Conservation (phyloP, 2,113 vertebrate species). For the Ceyx cyanopectus region DNA sequence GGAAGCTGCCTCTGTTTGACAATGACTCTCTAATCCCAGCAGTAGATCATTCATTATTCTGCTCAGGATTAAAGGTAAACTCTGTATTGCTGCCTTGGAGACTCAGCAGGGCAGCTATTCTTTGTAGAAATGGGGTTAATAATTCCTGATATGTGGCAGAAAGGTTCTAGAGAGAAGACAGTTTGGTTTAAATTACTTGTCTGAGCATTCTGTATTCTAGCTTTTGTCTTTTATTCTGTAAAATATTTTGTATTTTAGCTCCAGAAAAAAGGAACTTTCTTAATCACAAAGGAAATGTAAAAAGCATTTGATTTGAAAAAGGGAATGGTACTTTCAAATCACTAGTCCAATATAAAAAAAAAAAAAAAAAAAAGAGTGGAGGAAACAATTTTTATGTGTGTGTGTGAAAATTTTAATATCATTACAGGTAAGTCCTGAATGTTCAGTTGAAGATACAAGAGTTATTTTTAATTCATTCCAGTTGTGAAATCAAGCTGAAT, state of each 20-base stretch:
- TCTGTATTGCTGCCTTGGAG: neutral
- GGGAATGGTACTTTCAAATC: neutral
- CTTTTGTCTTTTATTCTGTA: neutral
- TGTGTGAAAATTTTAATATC: neutral
- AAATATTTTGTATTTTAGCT: neutral
- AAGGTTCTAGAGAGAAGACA: neutral
- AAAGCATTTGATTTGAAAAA: neutral
- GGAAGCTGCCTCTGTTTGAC: neutral
- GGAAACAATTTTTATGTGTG: neutral
- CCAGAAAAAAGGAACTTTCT: neutral
- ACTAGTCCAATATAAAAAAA: neutral
- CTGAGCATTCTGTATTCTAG: neutral
- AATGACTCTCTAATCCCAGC: constrained; percentile 1
- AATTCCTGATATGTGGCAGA: neutral
- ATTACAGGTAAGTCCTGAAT: neutral
- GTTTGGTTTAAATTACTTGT: constrained; percentile 7
- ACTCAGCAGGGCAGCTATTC: neutral
- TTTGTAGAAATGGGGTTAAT: constrained; percentile 21
- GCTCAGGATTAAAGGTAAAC: constrained; percentile 49
- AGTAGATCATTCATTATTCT: constrained; percentile 9
- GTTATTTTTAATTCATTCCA: neutral
- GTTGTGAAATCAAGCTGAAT: neutral
- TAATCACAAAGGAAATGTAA: neutral
- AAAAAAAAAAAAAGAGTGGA: neutral
- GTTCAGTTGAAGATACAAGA: neutral